Conservation (phyloP, 2,888 invertebrate genomes). For the Phragmatobia fuliginosa region DNA sequence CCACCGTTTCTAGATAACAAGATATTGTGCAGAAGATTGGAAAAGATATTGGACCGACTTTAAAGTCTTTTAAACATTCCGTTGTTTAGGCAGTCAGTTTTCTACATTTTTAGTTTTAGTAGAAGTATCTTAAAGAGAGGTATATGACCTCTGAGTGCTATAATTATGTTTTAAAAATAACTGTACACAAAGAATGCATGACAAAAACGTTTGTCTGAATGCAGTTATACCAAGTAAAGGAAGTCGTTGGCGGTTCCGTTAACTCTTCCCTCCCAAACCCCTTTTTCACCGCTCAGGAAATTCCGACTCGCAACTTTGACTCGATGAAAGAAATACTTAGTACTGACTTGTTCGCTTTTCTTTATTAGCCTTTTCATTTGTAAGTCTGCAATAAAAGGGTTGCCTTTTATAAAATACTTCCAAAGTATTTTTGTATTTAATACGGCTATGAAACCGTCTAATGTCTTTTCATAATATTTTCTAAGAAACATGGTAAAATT, state of each 20-base stretch:
- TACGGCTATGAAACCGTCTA: conserved; percentile 15
- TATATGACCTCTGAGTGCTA: neutral
- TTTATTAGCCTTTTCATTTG: conserved; percentile 71
- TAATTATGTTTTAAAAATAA: conserved; percentile 14
- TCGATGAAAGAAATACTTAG: conserved; percentile 78
- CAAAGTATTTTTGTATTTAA: conserved; percentile 19
- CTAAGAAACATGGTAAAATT: neutral
- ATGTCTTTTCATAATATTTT: conserved; percentile 3
- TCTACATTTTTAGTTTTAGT: neutral
- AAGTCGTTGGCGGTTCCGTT: conserved; percentile 77
- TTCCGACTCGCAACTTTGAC: conserved; percentile 67
- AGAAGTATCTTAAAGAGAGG: neutral
- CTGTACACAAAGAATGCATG: conserved; percentile 33
- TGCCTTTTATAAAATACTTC: conserved; percentile 44
- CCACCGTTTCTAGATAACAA: no score
- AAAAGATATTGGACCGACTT: no score
- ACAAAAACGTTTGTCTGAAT: conserved; percentile 55
- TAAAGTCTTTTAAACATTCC: neutral
- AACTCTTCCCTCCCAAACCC: conserved; percentile 56
- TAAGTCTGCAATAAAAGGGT: conserved; percentile 58
- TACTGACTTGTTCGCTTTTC: conserved; percentile 59
- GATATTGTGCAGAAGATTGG: no score
- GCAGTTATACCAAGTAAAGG: conserved; percentile 62
- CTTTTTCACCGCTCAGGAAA: conserved; percentile 56
- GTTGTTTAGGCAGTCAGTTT: neutral